phyloP scores from a whole-genome alignment of 2,888 invertebrate species.

The Pilophorus perplexus region DNA sequence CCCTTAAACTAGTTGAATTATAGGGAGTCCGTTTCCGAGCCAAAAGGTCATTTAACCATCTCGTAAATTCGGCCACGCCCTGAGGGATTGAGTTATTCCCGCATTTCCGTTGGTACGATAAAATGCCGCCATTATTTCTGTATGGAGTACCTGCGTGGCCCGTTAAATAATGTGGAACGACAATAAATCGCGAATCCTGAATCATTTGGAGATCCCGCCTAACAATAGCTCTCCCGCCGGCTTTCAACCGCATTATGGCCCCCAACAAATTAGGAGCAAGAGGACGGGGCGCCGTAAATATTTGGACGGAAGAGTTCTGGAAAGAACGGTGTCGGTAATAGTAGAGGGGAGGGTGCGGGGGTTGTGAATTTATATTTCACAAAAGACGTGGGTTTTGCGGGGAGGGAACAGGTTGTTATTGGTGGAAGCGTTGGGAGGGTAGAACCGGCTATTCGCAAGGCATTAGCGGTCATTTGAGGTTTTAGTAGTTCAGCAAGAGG shows the following conservation, averaged over 20 bases:
- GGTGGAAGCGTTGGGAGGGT: not conserved
- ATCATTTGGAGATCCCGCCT: conserved; percentile 7
- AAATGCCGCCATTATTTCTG: conserved; percentile 3
- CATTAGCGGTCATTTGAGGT: conserved; percentile 25
- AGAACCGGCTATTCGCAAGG: conserved; percentile 8
- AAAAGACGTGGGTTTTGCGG: not conserved
- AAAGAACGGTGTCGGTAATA: too few relatives aligned
- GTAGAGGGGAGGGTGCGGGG: too few relatives aligned
- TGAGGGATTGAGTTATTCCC: conserved; percentile 16
- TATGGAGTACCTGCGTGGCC: not conserved
- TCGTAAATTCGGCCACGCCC: too few relatives aligned
- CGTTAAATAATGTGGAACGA: conserved; percentile 24
- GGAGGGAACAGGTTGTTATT: conserved; percentile 9
- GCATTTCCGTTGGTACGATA: not conserved
- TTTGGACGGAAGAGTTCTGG: conserved; percentile 28
- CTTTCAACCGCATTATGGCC: conserved; percentile 25
- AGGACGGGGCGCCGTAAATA: conserved; percentile 11
- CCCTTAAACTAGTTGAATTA: too few relatives aligned
- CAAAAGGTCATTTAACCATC: too few relatives aligned
- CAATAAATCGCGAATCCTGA: conserved; percentile 21
- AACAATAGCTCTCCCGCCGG: conserved; percentile 19
- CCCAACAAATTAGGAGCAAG: conserved; percentile 22
- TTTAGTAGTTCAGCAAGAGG: not conserved
- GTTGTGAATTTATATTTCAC: conserved; percentile 15
- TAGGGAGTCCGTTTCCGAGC: too few relatives aligned